These are phyloP conservation scores for Odontomyia ornata DNA, from an alignment of 2,888 invertebrate species.

Conservation along the genomic window DNA sequence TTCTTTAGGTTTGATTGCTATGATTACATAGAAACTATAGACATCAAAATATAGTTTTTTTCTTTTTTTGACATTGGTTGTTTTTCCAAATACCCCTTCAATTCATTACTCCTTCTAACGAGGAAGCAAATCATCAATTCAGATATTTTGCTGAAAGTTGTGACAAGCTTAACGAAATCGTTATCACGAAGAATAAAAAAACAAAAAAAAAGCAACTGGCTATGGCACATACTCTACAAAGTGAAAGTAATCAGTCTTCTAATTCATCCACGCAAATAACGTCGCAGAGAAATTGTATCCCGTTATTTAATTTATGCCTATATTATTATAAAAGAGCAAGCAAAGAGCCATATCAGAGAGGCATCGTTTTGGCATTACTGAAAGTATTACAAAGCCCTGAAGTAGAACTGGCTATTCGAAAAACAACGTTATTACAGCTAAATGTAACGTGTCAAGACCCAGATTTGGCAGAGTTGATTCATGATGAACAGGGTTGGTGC, in stretches of 20 bases:
- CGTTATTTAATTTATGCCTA: constrained; percentile 44
- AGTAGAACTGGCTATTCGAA: too few species aligned
- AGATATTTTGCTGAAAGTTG: constrained; percentile 52
- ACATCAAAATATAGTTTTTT: too few species aligned
- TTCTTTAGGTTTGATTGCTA: too few species aligned
- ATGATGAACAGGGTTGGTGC: constrained; percentile 54
- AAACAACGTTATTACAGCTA: too few species aligned
- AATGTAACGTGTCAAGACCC: too few species aligned
- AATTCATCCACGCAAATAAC: constrained; percentile 45
- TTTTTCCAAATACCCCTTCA: too few species aligned
- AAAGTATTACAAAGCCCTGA: too few species aligned
- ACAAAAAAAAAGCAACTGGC: constrained; percentile 52
- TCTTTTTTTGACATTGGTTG: too few species aligned
- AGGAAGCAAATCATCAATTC: constrained; percentile 44
- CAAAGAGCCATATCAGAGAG: constrained; percentile 39
- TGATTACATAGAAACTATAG: too few species aligned
- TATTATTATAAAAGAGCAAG: constrained; percentile 44
- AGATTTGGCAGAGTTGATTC: constrained; percentile 53
- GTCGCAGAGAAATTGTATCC: constrained; percentile 37
- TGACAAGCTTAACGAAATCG: constrained; percentile 53
- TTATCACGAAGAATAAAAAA: too few species aligned
- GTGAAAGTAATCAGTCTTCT: constrained; percentile 20
- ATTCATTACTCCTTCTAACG: too few species aligned
- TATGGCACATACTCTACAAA: constrained; percentile 47
- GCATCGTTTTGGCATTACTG: constrained; percentile 53